Evolutionary conservation across 2,113 vertebrate genomes (phyloP), one percentile per base, ranked within the genome.

Genomic region (Cephalopholis sonnerati): DNA sequence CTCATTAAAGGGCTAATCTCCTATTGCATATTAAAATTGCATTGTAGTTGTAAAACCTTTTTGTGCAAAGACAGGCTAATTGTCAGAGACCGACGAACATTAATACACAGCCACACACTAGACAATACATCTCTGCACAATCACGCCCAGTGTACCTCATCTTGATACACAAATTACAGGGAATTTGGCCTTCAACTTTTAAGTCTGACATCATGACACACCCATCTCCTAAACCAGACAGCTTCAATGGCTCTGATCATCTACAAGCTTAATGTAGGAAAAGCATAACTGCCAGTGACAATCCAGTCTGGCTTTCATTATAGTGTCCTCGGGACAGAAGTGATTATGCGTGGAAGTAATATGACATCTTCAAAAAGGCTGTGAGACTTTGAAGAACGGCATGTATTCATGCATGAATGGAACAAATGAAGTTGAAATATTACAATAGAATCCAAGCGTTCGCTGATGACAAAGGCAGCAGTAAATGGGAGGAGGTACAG

Each of bases 141-240:
- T n/a, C 58, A 54, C 32, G 3, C 63, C 46, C 9, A 39, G 24
- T 65, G 32, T 58, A 50, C 2, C 51, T 77, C 78, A 55, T 72
- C 51, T 57, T 75, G 18, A 81, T 39, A n/a, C 51, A 70, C 11
- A 83, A 78, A 87, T 81, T 70, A 70, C 16, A 32, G 29, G 4
- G n/a, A 55, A 67, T 71, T 67, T 67, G 67, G 71, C 83, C 67
- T 82, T 82, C 61, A 71, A 82, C 55, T 54, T 86, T 83, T 57
- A 39, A 79, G 76, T 53, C 29, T 61, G 68, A 77, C 76, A 83
- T 74, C 20, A 46, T 13, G 67, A 69, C 67, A 80, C 65, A 32
- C 74, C 54, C 79, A 61, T 63, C 64, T 80, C 55, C 68, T 58
- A 24, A 76, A 63, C 57, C 44, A 72, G 68, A 71, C 51, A 79